Evolutionary conservation across 2,888 invertebrate species (phyloP).

Genomic region (Scaeva pyrastri): DNA sequence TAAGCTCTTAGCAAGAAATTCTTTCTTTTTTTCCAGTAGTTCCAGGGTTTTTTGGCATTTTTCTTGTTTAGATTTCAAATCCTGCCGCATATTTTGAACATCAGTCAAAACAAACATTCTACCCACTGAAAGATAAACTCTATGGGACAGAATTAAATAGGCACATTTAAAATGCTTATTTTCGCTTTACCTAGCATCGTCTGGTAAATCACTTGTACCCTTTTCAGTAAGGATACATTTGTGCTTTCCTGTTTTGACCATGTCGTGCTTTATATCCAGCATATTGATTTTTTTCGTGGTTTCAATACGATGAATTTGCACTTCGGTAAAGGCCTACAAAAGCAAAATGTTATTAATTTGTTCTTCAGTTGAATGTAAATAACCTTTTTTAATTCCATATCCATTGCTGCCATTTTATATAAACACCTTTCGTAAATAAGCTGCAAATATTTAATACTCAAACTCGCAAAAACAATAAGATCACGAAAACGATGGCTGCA

Average conservation of each 20-base stretch:
- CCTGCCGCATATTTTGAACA: slow-evolving; percentile 86
- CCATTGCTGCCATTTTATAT: slow-evolving; percentile 82
- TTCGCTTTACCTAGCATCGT: slow-evolving; percentile 81
- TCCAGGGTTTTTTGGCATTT: slow-evolving; percentile 88
- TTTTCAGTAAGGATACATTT: slow-evolving; percentile 89
- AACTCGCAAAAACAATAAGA: no score
- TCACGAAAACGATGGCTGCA: no score
- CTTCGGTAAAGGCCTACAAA: slow-evolving; percentile 89
- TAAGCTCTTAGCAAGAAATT: slow-evolving; percentile 89
- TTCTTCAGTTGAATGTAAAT: not conserved
- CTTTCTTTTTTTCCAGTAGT: slow-evolving; percentile 89
- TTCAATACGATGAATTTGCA: slow-evolving; percentile 91
- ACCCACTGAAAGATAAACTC: slow-evolving; percentile 87
- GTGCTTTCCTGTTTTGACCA: slow-evolving; percentile 88
- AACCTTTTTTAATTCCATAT: slow-evolving; percentile 83
- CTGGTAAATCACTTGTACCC: slow-evolving; percentile 81
- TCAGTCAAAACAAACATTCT: slow-evolving; percentile 91
- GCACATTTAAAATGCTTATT: not conserved
- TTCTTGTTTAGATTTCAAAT: slow-evolving; percentile 86
- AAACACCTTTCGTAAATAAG: no score
- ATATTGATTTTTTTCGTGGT: slow-evolving; percentile 90
- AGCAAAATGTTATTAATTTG: not conserved
- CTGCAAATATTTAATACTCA: no score
- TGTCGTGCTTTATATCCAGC: slow-evolving; percentile 89
- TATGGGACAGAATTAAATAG: slow-evolving; percentile 57